A percentile compares a stretch with the other conserved stretches of the same genome.
Evolutionary conservation across 2,797 vertebrate genomes (phyloP).

Genomic region (Ceyx erithaca): DNA sequence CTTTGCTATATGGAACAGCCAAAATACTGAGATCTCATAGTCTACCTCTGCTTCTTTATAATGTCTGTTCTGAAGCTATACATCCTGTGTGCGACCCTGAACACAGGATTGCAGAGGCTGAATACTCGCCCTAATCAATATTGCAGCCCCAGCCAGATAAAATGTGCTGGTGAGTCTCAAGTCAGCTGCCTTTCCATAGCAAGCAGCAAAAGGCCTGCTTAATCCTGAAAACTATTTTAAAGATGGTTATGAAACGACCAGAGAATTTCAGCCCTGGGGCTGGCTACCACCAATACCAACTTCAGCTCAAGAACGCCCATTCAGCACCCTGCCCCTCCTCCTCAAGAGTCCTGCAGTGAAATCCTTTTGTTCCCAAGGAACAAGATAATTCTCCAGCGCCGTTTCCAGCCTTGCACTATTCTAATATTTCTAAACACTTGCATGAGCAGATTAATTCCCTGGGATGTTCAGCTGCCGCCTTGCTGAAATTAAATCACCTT

Average conservation of each 20-base stretch:
- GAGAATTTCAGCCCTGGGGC: background rate
- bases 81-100: background rate
- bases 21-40: background rate
- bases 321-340: background rate
- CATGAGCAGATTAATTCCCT: background rate
- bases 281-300: background rate
- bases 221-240: background rate
- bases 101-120: background rate
- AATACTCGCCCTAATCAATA: background rate
- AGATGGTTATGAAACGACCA: background rate
- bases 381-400: background rate
- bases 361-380: background rate
- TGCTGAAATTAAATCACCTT: background rate
- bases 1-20: background rate
- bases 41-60: background rate
- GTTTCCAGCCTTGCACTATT: background rate
- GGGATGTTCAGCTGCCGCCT: background rate
- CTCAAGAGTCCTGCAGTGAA: background rate
- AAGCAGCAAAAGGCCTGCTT: background rate
- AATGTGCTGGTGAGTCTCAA: background rate
- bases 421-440: background rate
- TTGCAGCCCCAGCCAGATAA: background rate
- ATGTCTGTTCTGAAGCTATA: background rate
- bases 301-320: background rate
- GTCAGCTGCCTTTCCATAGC: background rate